Base-by-base conservation (phyloP, 2,888 invertebrate genomes). In the Ramazzottius varieornatus region DNA sequence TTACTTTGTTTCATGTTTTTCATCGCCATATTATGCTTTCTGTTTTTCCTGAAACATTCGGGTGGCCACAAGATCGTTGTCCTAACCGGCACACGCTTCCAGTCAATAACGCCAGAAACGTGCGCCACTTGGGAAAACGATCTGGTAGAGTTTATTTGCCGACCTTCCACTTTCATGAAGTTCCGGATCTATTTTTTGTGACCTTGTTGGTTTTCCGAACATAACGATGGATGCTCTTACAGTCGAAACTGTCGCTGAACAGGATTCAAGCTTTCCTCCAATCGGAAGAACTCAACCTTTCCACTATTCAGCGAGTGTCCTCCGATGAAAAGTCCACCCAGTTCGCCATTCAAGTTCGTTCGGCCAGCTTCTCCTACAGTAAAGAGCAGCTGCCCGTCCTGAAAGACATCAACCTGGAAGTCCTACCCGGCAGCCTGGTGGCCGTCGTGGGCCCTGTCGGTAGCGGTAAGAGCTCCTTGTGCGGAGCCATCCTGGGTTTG, bases 391-490 rank as follows among this genome's bases (percentile, higher is more conserved):
- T 46, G 1, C 65, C 68, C n/a, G 63, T 66, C 34, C 46, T 70
- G 16, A 67, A 66, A 40, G 65, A 69, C 33, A 67, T 70, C 32
- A 65, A 66, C 46, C n/a, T 70, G 2, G 65, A 64, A 1, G 40
- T 70, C 8, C 33, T 46, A 4, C 20, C 33, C 29, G 67, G 68
- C 2, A 67, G 66, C 34, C 64, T 70, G n/a, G 66, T 69, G 32
- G 70, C 70, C 46, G 63, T 70, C 24, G 70, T 70, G 32, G 70
- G 70, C 24, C 63, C 66, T 8, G 70, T 70, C 32, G 70, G 70
- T 16, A 65, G 67, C 33, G 70, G 70, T 34, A 54, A 54, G 29
- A 54, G 54, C 29, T 54, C 54, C 16, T 8, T 54, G 4, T 54
- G 54, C 24, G 67, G 68, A 32, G 70, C 71, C 16, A 46, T 71